Base-by-base conservation (phyloP, 2,797 vertebrate genomes). In the Mus spretus region DNA sequence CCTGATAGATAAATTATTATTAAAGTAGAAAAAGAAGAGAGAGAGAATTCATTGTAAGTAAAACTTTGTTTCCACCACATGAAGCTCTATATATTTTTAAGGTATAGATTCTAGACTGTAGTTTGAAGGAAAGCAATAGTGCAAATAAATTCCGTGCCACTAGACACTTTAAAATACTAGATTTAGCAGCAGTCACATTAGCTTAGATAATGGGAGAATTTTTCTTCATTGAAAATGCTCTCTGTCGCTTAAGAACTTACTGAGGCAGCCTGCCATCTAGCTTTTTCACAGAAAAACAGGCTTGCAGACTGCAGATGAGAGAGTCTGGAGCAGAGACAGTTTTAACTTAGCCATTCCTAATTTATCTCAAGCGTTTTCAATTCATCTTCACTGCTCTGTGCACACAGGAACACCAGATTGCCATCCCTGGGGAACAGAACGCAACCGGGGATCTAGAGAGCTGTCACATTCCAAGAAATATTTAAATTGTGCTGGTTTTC, bases 181-280 rank as follows among this genome's bases (percentile, higher is more conserved):
- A 98, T 98, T 98, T 98, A 98, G 98, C 97, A 98, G 97, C 98
- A 98, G 98, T 98, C 98, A 98, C 98, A 98, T 98, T 98, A 99
- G 98, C 98, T 98, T 98, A 98, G 98, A 98, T 99, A 99, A 99
- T 98, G 98, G 98, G 97, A 97, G 98, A 98, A 98, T 98, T 98
- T 98, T 98, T 98, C 98, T 98, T 99, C 98, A 99, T 99, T 98
- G 98, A 98, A 98, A 98, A 99, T 98, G 98, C 98, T 98, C 97
- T 98, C 98, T 98, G 98, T 99, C 98, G 98, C 98, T 99, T 98
- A 98, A 98, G 98, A 98, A 98, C 98, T 99, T 98, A 98, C 98
- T 98, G 99, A 98, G 98, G 98, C 99, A 98, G 98, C 95, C 99
- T 99, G 99, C 99, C 99, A 99, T 99, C 99, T 99, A 99, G 99